Evolutionary conservation across 2,797 vertebrate genomes (phyloP).

Genomic region (Chromobotia macracanthus): DNA sequence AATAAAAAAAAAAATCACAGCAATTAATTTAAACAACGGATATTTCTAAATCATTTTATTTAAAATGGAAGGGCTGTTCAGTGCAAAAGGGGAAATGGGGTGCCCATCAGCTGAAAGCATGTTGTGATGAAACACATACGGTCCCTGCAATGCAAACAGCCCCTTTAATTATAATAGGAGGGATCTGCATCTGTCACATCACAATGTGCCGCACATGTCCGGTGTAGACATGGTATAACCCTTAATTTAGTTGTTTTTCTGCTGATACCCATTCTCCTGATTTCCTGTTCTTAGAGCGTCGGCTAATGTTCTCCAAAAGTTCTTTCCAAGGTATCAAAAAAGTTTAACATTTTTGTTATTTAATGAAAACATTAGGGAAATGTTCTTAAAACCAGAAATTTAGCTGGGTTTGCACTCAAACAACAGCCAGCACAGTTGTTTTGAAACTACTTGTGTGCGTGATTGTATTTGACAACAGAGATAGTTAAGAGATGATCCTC

Average conservation of each 20-base stretch:
- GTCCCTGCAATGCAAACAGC: not conserved
- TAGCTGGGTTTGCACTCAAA: not conserved
- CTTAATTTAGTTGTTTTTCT: not conserved
- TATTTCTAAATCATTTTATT: too few relatives aligned
- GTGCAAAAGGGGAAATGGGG: not conserved
- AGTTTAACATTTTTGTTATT: too few relatives aligned
- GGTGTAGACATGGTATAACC: not conserved
- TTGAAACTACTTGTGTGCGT: not conserved
- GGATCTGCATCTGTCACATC: not conserved
- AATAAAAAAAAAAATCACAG: too few relatives aligned
- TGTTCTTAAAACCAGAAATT: too few relatives aligned
- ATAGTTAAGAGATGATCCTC: not conserved
- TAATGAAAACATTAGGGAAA: too few relatives aligned
- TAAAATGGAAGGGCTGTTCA: too few relatives aligned
- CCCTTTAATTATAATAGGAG: not conserved
- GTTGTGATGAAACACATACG: not conserved
- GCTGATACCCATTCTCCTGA: too few relatives aligned
- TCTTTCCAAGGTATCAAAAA: too few relatives aligned
- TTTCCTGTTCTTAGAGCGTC: too few relatives aligned
- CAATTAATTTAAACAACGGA: too few relatives aligned
- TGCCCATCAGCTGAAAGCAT: not conserved
- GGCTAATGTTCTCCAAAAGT: too few relatives aligned
- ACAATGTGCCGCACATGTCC: not conserved
- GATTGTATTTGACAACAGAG: slow-evolving; percentile 9
- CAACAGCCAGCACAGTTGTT: not conserved